Evolutionary conservation across 2,888 invertebrate genomes (phyloP).

Genomic region (Emesis castigata): DNA sequence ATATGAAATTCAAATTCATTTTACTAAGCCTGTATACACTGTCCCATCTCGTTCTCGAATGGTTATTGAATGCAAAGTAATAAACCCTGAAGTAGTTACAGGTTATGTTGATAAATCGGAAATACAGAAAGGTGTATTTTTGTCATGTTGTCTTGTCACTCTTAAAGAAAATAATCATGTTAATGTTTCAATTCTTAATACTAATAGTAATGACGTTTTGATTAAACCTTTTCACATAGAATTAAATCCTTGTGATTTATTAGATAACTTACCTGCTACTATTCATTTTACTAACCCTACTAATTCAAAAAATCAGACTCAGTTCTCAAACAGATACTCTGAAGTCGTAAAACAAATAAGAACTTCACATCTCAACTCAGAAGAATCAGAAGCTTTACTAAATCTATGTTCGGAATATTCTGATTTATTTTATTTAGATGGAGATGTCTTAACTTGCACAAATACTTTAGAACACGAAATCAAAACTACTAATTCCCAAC

Average conservation of each 20-base stretch:
- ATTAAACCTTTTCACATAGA: background rate
- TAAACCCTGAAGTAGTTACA: background rate
- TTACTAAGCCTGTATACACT: constrained; percentile 14
- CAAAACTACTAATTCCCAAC: background rate
- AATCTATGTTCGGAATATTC: background rate
- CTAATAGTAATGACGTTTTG: background rate
- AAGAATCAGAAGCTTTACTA: background rate
- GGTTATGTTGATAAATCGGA: constrained; percentile 1
- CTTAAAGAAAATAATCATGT: background rate
- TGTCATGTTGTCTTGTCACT: background rate
- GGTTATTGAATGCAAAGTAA: constrained; percentile 15
- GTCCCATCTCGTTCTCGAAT: constrained; percentile 10
- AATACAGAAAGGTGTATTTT: background rate
- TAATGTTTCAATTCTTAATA: background rate
- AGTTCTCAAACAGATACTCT: too few relatives aligned
- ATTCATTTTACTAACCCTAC: too few relatives aligned
- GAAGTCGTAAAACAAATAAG: background rate
- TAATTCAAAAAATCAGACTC: background rate
- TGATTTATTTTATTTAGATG: too few relatives aligned
- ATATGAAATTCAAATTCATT: background rate
- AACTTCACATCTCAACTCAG: background rate
- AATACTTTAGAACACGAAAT: background rate
- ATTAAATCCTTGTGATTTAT: background rate
- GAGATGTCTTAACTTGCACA: too few relatives aligned
- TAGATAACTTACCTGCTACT: too few relatives aligned